These are phyloP conservation scores for Noctuana brunneofusca DNA, from an alignment of 2,888 invertebrate species.

Conservation along the genomic window DNA sequence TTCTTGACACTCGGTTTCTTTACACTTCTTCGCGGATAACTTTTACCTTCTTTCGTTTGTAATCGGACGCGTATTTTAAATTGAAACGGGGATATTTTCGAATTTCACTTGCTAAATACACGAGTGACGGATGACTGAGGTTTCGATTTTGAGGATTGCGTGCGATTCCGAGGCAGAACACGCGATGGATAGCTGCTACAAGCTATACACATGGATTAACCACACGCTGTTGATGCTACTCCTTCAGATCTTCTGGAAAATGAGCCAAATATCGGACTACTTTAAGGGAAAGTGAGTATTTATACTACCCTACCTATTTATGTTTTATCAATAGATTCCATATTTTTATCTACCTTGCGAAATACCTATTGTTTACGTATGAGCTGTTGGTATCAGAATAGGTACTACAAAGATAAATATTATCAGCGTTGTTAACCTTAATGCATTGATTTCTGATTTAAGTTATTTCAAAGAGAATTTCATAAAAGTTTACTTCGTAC, in stretches of 20 bases:
- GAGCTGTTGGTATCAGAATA: not conserved
- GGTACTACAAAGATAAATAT: constrained; percentile 6
- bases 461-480: not conserved
- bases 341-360: constrained; percentile 11
- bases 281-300: constrained; percentile 75
- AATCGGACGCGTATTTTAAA: constrained; percentile 22
- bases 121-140: constrained; percentile 75
- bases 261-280: constrained; percentile 76
- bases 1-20: constrained; percentile 31
- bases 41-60: constrained; percentile 19
- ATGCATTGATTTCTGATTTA: constrained; percentile 1
- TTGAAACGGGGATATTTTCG: constrained; percentile 39
- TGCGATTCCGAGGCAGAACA: constrained; percentile 62
- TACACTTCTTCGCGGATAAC: constrained; percentile 31
- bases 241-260: constrained; percentile 78
- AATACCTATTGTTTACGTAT: not conserved
- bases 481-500: not conserved
- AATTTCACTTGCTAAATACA: constrained; percentile 55
- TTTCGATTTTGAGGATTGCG: constrained; percentile 66
- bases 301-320: too few species aligned
- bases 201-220: constrained; percentile 76
- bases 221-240: constrained; percentile 74
- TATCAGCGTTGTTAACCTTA: not conserved
- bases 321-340: constrained; percentile 21
- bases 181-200: constrained; percentile 76